Evolutionary conservation across 30 jellyfish, hydroid and myxozoan genomes (phyloP).

Genomic region (Sanderia malayensis): DNA sequence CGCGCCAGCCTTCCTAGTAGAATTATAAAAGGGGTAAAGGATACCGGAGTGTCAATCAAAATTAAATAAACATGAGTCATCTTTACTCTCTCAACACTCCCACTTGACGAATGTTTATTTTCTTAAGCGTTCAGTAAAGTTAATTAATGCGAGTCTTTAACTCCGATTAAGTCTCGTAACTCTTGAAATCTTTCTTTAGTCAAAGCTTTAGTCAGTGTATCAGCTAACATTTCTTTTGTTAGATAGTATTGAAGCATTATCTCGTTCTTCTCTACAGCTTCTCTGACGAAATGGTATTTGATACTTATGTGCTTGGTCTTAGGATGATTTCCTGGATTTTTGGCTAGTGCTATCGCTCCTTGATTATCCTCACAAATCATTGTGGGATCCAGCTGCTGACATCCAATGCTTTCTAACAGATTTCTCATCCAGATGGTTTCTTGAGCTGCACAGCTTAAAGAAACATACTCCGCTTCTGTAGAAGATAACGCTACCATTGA

Average conservation of each 20-base stretch:
- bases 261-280: background rate
- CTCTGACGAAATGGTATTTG: background rate
- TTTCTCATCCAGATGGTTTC: conserved; percentile 1
- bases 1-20: too few relatives aligned
- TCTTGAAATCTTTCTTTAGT: background rate
- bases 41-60: too few relatives aligned
- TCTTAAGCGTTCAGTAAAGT: too few relatives aligned
- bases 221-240: background rate
- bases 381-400: background rate
- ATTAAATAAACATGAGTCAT: too few relatives aligned
- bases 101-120: too few relatives aligned
- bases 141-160: too few relatives aligned
- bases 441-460: background rate
- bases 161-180: background rate
- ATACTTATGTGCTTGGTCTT: background rate
- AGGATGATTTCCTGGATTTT: too few relatives aligned
- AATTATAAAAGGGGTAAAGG: too few relatives aligned
- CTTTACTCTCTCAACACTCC: too few relatives aligned
- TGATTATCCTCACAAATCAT: background rate
- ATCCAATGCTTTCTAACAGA: background rate
- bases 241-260: background rate
- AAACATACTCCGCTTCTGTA: background rate
- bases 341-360: background rate
- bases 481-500: background rate
- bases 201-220: background rate